Conservation (phyloP, 2,888 invertebrate species). For the Plebejus melissa region DNA sequence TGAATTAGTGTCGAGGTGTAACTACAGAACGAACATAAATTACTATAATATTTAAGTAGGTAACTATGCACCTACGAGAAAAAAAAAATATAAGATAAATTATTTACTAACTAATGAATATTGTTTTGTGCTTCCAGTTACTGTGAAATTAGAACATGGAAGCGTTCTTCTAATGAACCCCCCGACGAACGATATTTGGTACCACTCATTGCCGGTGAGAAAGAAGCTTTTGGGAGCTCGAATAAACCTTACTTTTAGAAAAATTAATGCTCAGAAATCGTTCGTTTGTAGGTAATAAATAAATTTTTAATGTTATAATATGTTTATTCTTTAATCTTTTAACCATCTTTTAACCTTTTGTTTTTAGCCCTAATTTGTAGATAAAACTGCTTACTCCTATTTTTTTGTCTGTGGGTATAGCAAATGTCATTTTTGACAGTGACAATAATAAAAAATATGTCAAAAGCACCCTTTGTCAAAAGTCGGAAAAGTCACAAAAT, state of each 20-base stretch:
- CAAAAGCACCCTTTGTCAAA: not conserved
- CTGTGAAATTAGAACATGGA: constrained; percentile 81
- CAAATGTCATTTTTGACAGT: constrained; percentile 13
- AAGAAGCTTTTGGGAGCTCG: constrained; percentile 76
- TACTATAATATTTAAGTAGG: not conserved
- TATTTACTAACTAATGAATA: not conserved
- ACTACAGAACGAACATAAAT: not conserved
- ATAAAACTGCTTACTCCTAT: not conserved
- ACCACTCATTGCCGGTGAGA: constrained; percentile 82
- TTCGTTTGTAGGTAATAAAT: not conserved
- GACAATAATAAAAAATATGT: not conserved
- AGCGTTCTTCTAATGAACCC: constrained; percentile 84
- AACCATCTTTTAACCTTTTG: not conserved
- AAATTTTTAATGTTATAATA: constrained; percentile 6
- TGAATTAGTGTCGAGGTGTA: constrained; percentile 1
- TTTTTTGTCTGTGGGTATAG: not conserved
- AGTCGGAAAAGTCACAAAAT: too few species aligned
- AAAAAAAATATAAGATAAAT: not conserved
- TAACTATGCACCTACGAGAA: not conserved
- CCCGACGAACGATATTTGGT: constrained; percentile 85
- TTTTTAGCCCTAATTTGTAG: not conserved
- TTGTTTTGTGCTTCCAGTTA: constrained; percentile 57
- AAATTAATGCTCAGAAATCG: constrained; percentile 47
- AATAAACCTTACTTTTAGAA: constrained; percentile 84
- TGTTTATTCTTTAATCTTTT: not conserved